Base-by-base conservation (phyloP, 1,140 invertebrate genomes). In the Saccostrea glomerata region DNA sequence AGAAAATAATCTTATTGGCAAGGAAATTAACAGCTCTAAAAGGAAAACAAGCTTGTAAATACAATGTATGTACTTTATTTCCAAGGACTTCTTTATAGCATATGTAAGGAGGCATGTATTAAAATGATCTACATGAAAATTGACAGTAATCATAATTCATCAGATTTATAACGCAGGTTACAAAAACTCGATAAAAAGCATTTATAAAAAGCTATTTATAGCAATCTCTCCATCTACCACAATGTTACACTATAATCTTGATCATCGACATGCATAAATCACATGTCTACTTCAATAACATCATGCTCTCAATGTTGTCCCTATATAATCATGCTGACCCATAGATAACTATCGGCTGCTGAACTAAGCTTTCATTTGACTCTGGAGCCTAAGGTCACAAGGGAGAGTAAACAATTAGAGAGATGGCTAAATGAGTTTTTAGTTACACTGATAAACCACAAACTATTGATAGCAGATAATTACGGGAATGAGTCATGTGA, bases 391-490 rank as follows among this genome's bases (percentile, higher is more conserved):
- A 63, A 73, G 70, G 70, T 36, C 70, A 36, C 30, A 15, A 3
- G 70, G 70, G 70, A 77, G 25, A 77, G 70, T 77, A 23, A 77
- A 77, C 70, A 77, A 40, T 77, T 77, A 77, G 70, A 30, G 30
- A 30, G 70, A 77, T 25, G 25, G 25, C 11, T 77, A 77, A 77
- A 77, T 77, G 70, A 77, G 70, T 77, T 77, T 77, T 36, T 77
- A 77, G 70, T 77, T 77, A 77, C 25, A 77, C 70, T 77, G 70
- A 77, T 77, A 77, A 77, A 77, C 70, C 70, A 73, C 23, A 73
- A 23, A 25, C n/a, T n/a, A 66, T 66, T 66, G 60, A 66, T 73
- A 73, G n/a, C 23, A 77, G 70, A 77, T 77, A 77, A 77, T 77
- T 30, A 30, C 30, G 70, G 9, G 70, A 77, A 30, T 77, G 70